Evolutionary conservation across 2,797 vertebrate genomes (phyloP).

Genomic region (Melanotaenia parkinsoni): DNA sequence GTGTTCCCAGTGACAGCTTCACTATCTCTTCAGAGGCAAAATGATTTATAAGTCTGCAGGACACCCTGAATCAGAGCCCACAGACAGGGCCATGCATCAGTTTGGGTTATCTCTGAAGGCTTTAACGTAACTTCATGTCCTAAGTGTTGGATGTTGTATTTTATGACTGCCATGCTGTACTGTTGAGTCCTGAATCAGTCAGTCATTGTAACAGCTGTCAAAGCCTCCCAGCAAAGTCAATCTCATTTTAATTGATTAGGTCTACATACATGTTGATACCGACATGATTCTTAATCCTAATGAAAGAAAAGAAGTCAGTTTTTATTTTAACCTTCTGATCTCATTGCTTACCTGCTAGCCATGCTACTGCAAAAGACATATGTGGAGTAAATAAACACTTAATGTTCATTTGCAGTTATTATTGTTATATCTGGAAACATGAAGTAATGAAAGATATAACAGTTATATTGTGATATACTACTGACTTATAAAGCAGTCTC

Average conservation of each 20-base stretch:
- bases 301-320: not conserved
- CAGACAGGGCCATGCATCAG: conserved; percentile 17
- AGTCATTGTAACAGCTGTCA: not conserved
- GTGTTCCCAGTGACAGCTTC: conserved; percentile 31
- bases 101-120: conserved; percentile 32
- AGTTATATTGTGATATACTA: too few relatives aligned
- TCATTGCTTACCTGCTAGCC: too few relatives aligned
- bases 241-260: not conserved
- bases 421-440: too few relatives aligned
- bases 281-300: not conserved
- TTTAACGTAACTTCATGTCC: conserved; percentile 27
- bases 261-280: not conserved
- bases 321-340: not conserved
- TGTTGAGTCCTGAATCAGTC: not conserved
- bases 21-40: conserved; percentile 27
- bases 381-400: too few relatives aligned
- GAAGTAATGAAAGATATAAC: too few relatives aligned
- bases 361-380: too few relatives aligned
- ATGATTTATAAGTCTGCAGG: conserved; percentile 25
- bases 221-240: not conserved
- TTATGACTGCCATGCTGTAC: conserved; percentile 33
- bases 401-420: too few relatives aligned
- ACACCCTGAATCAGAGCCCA: conserved; percentile 20
- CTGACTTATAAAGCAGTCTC: too few relatives aligned
- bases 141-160: conserved; percentile 11